Conservation (phyloP, 2,888 invertebrate species). For the Drosophila phalerata region DNA sequence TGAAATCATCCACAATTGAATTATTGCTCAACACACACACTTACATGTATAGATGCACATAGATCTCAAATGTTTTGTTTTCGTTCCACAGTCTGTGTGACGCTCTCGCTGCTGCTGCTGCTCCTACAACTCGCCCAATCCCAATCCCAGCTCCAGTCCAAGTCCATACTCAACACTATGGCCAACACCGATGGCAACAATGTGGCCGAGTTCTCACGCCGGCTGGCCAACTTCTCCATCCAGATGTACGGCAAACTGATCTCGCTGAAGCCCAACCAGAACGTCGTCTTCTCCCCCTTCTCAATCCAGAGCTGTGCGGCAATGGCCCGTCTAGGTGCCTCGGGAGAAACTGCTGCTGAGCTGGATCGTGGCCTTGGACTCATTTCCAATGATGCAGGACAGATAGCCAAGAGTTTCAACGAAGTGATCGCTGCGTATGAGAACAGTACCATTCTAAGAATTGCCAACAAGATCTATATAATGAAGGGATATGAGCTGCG, state of each 20-base stretch:
- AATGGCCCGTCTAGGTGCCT: conserved; percentile 91
- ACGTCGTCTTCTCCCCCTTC: conserved; percentile 91
- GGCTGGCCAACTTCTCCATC: conserved; percentile 61
- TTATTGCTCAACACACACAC: conserved; percentile 14
- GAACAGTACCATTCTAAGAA: conserved; percentile 84
- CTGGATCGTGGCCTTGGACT: conserved; percentile 87
- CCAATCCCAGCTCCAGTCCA: conserved; percentile 1
- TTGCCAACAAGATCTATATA: conserved; percentile 92
- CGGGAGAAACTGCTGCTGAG: conserved; percentile 88
- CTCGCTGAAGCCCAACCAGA: conserved; percentile 86
- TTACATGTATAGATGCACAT: neutral
- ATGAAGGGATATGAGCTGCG: conserved; percentile 87
- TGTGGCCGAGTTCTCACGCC: conserved; percentile 63
- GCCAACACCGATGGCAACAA: conserved; percentile 33
- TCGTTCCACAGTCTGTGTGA: conserved; percentile 47
- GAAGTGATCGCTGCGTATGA: conserved; percentile 70
- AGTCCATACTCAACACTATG: conserved; percentile 45
- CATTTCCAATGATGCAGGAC: conserved; percentile 71
- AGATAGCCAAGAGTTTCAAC: conserved; percentile 79
- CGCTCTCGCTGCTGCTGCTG: conserved; percentile 49
- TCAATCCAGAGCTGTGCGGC: conserved; percentile 91
- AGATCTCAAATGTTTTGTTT: neutral
- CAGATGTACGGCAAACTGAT: conserved; percentile 63
- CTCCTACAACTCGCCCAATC: conserved; percentile 31
- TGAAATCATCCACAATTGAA: conserved; percentile 43